Evolutionary conservation across 2,113 vertebrate species (phyloP).

Genomic region (Drymodes brunneopygia): DNA sequence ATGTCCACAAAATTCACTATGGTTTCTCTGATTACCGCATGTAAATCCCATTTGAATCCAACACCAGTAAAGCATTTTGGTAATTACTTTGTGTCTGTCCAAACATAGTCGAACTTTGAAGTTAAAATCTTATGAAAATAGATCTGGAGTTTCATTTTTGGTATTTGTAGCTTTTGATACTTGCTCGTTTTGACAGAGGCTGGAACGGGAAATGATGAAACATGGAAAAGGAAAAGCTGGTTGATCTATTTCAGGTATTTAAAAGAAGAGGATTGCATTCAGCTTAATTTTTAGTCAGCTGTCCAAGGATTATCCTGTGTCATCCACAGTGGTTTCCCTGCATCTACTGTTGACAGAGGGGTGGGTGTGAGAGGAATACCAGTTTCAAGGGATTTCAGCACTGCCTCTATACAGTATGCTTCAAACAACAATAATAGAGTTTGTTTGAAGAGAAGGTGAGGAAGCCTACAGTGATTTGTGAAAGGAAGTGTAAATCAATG

Average conservation of each 20-base stretch:
- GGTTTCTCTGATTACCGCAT: neutral
- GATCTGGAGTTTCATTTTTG: neutral
- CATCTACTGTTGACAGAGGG: neutral
- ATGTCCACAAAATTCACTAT: neutral
- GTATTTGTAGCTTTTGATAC: neutral
- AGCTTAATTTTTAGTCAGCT: neutral
- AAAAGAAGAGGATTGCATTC: neutral
- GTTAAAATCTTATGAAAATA: neutral
- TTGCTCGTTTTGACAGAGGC: neutral
- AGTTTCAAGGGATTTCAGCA: neutral
- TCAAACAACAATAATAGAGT: neutral
- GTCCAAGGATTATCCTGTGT: neutral
- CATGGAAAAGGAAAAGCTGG: neutral
- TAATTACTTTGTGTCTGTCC: neutral
- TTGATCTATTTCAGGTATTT: neutral
- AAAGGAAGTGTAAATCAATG: neutral
- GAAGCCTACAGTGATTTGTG: neutral
- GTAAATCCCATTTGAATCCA: neutral
- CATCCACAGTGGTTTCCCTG: neutral
- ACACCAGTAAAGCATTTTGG: neutral
- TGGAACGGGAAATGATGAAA: neutral
- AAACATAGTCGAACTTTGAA: neutral
- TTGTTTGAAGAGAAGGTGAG: neutral
- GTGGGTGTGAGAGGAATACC: fast-evolving
- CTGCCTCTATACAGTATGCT: neutral